phyloP scores from a whole-genome alignment of 2,797 vertebrate genomes.

The Malurus leucopterus region DNA sequence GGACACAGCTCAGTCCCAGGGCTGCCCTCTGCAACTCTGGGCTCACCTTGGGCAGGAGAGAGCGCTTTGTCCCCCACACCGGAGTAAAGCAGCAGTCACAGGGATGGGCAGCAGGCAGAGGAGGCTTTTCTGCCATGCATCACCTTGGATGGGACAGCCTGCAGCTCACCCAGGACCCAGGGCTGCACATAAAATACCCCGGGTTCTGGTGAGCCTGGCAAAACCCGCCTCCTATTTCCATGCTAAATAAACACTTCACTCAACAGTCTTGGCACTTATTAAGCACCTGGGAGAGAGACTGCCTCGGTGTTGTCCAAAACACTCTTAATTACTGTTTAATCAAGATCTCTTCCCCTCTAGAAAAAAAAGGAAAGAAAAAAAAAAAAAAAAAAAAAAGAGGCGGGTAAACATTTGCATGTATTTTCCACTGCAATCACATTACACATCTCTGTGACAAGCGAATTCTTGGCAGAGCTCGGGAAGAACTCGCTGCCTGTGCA shows the following conservation, averaged over 20 bases:
- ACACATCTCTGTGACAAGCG: conserved; percentile 25
- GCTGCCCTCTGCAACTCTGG: background rate
- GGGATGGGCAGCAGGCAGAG: background rate
- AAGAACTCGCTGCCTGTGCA: background rate
- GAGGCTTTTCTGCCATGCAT: fast-evolving
- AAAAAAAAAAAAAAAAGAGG: background rate
- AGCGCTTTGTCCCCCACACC: background rate
- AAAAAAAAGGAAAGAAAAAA: background rate
- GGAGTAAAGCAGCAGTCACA: fast-evolving
- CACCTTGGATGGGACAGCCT: fast-evolving
- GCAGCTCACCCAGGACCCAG: fast-evolving
- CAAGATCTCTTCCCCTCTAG: conserved; percentile 52
- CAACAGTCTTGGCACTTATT: conserved; percentile 50
- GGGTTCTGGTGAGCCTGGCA: background rate
- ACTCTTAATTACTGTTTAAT: conserved; percentile 65
- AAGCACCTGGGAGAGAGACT: conserved; percentile 60
- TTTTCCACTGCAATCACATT: conserved; percentile 24
- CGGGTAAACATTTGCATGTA: conserved; percentile 10
- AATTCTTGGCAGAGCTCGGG: conserved; percentile 10
- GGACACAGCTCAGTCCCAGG: background rate
- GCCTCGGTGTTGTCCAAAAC: conserved; percentile 46
- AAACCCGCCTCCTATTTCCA: background rate
- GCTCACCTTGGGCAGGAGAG: background rate
- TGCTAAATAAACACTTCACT: conserved; percentile 60
- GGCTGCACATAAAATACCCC: background rate